A percentile compares a stretch with the other conserved stretches of the same genome.
These are phyloP conservation scores for Pissodes strobi DNA, from an alignment of 1,140 invertebrate genomes.

Conservation along the genomic window DNA sequence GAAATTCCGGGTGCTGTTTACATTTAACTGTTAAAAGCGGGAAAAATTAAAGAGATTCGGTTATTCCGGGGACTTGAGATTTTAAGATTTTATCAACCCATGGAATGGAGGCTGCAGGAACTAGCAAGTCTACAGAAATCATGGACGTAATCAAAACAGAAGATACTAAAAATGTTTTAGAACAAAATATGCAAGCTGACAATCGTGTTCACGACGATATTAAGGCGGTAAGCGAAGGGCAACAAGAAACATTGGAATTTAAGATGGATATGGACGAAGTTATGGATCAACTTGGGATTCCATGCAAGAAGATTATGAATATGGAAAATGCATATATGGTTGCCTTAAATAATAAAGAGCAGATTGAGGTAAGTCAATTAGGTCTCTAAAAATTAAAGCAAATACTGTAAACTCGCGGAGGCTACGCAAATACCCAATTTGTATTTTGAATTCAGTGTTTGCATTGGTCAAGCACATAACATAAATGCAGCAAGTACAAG, in stretches of 20 bases:
- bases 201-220: neutral
- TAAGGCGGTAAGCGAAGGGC: neutral
- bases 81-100: no score
- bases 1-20: constrained; percentile 5
- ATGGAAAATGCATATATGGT: constrained; percentile 11
- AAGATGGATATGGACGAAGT: constrained; percentile 9
- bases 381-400: no score
- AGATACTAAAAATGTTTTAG: neutral
- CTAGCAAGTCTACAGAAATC: neutral
- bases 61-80: no score
- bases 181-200: neutral
- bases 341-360: constrained; percentile 13
- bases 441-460: no score
- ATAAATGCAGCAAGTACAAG: no score
- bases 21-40: constrained; percentile 5
- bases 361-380: constrained; percentile 19
- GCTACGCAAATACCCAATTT: no score
- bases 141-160: neutral
- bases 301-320: constrained; percentile 3
- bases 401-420: no score
- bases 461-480: no score
- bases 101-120: neutral
- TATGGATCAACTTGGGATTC: constrained; percentile 9
- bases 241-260: neutral
- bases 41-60: no score